Evolutionary conservation across 2,797 vertebrate species (phyloP).

Genomic region (Gymnothorax reevesii): DNA sequence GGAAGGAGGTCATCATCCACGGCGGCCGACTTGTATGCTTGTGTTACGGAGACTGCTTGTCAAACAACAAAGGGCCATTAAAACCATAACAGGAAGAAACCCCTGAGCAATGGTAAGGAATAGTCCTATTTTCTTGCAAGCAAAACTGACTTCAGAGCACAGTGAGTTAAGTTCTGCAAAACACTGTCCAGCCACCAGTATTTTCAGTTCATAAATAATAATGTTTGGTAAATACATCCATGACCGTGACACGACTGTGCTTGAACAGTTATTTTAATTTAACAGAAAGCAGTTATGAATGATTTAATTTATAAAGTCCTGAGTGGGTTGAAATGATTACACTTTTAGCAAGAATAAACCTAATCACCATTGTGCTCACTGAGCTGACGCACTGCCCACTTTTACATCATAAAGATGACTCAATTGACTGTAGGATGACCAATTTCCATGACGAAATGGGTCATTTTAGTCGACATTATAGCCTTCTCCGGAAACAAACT

Average conservation of each 20-base stretch:
- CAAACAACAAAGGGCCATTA: slow-evolving; percentile 63
- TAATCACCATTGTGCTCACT: too few species aligned
- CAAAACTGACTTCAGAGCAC: background rate
- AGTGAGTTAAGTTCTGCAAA: slow-evolving; percentile 29
- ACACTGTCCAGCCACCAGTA: slow-evolving; percentile 39
- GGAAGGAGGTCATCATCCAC: slow-evolving; percentile 47
- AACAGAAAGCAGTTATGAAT: background rate
- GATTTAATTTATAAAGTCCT: background rate
- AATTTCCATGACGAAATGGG: too few species aligned
- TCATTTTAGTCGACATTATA: too few species aligned
- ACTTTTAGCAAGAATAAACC: background rate
- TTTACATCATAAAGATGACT: too few species aligned
- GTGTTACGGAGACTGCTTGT: slow-evolving; percentile 58
- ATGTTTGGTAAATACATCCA: background rate
- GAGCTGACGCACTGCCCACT: too few species aligned
- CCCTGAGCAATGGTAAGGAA: background rate
- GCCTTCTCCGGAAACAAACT: too few species aligned
- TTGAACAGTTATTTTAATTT: background rate
- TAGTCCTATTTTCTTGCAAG: background rate
- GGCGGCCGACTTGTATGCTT: slow-evolving; percentile 50
- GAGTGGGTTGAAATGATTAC: slow-evolving; percentile 1
- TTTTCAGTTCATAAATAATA: slow-evolving; percentile 14
- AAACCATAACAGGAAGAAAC: slow-evolving; percentile 50
- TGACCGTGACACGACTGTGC: background rate
- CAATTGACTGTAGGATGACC: too few species aligned